Conservation (phyloP, 92 coral and sea anemone species). For the Umimayanthus chanpuru region DNA sequence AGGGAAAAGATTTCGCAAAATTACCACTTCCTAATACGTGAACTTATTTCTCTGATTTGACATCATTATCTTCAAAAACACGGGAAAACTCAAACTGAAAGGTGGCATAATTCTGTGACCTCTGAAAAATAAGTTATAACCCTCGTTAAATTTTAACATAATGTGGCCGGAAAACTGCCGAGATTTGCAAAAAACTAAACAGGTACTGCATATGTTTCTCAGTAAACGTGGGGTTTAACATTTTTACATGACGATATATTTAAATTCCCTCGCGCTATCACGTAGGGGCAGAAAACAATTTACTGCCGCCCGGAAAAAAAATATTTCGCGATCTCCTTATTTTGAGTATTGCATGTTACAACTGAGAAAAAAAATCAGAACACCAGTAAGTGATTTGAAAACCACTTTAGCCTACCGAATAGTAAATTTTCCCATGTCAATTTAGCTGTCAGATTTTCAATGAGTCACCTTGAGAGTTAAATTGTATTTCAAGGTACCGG, state of each 20-base stretch:
- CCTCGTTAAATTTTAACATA: conserved; percentile 41
- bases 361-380: conserved; percentile 7
- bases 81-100: not conserved
- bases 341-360: not conserved
- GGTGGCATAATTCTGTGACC: conserved; percentile 19
- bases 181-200: not conserved
- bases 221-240: not conserved
- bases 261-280: not conserved
- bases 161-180: conserved; percentile 23
- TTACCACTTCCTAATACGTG: not conserved
- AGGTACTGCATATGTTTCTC: not conserved
- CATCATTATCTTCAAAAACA: not conserved
- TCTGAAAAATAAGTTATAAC: not conserved
- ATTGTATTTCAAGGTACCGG: conserved; percentile 36
- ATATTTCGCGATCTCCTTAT: not conserved
- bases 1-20: not conserved
- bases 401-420: not conserved
- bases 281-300: not conserved
- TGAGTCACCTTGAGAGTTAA: conserved; percentile 6
- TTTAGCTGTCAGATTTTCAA: conserved; percentile 4
- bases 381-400: conserved; percentile 4
- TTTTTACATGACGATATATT: not conserved
- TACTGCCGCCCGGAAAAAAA: not conserved
- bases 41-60: not conserved
- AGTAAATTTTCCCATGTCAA: not conserved